These are phyloP conservation scores for Dynastes tityus DNA, from an alignment of 2,888 invertebrate genomes.

Conservation along the genomic window DNA sequence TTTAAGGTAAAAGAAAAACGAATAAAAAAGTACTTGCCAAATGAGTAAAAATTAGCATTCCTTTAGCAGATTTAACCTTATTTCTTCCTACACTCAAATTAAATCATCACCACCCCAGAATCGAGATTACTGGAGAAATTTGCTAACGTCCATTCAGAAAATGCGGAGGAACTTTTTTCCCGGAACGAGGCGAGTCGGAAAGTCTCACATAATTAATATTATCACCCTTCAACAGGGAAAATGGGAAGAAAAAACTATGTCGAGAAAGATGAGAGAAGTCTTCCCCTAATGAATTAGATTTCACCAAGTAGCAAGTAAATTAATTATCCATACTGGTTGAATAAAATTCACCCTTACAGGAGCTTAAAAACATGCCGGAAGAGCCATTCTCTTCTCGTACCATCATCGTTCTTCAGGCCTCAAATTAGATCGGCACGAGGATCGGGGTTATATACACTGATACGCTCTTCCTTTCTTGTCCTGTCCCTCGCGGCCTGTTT, in stretches of 20 bases:
- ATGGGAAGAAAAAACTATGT: conserved; percentile 3
- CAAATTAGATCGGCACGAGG: conserved; percentile 31
- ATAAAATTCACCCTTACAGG: conserved; percentile 30
- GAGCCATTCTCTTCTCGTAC: conserved; percentile 28
- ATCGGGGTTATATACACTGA: not conserved
- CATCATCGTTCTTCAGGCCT: conserved; percentile 25
- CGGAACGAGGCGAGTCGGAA: conserved; percentile 13
- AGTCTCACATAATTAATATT: conserved; percentile 38
- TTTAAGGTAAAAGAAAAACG: too few species aligned
- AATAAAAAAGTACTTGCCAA: too few species aligned
- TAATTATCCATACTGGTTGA: conserved; percentile 39
- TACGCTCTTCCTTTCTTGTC: not conserved
- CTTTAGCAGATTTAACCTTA: not conserved
- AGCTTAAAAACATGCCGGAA: conserved; percentile 6
- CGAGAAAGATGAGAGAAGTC: conserved; percentile 19
- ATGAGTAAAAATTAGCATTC: not conserved
- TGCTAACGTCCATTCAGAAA: not conserved
- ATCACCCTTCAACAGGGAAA: conserved; percentile 11
- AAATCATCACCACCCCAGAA: not conserved
- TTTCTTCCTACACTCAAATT: not conserved
- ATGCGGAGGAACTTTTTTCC: not conserved
- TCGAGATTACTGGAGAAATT: conserved; percentile 2
- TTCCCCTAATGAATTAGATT: conserved; percentile 29
- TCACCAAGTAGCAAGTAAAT: conserved; percentile 35
- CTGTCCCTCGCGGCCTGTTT: conserved; percentile 10